These are phyloP conservation scores for Sebastolobus altivelis DNA, from an alignment of 2,797 vertebrate species.

Conservation along the genomic window DNA sequence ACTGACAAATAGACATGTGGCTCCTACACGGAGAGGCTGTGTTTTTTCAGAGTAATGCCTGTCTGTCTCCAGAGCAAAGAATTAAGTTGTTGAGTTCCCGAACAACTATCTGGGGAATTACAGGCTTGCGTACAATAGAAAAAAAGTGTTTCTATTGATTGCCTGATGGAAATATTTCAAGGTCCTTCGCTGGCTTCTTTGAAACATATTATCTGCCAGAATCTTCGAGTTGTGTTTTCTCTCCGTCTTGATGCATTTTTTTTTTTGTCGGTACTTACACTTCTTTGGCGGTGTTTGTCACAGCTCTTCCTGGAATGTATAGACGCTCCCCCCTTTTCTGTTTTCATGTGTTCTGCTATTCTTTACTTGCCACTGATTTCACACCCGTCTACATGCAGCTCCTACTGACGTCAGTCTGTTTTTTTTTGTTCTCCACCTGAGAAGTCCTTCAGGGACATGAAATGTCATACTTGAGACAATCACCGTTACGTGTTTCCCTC, in stretches of 20 bases:
- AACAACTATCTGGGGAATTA: constrained; percentile 4
- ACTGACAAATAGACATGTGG: constrained; percentile 4
- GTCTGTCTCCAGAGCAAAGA: constrained; percentile 1
- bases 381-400: constrained; percentile 25
- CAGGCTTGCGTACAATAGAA: not conserved
- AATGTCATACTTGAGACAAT: not conserved
- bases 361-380: constrained; percentile 39
- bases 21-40: not conserved
- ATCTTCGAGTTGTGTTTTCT: not conserved
- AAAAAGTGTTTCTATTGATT: constrained; percentile 27
- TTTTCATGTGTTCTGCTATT: constrained; percentile 32
- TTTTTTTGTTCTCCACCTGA: not conserved
- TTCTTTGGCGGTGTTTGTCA: constrained; percentile 13
- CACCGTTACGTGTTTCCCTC: not conserved
- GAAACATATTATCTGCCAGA: not conserved
- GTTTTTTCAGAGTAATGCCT: not conserved
- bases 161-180: constrained; percentile 28
- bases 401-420: not conserved
- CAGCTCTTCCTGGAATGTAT: constrained; percentile 27
- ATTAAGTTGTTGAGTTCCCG: constrained; percentile 17
- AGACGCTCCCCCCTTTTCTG: constrained; percentile 31
- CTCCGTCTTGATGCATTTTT: not conserved
- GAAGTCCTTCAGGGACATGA: constrained; percentile 22
- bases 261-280: not conserved
- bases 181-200: not conserved